phyloP scores from a whole-genome alignment of 2,797 vertebrate species.

The Tapirus indicus region DNA sequence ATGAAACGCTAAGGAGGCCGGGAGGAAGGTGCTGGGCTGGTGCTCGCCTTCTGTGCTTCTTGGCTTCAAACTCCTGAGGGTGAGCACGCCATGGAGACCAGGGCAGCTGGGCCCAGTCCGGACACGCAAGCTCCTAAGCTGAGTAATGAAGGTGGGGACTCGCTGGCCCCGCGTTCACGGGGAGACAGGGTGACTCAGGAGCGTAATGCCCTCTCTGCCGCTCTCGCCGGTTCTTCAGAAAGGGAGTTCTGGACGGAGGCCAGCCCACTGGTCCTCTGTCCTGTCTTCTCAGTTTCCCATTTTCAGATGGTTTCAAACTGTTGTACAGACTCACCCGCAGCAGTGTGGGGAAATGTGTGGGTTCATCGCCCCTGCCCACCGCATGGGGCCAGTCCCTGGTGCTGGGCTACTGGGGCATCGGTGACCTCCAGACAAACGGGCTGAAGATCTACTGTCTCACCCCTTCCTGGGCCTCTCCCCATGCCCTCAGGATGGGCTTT shows the following conservation, averaged over 20 bases:
- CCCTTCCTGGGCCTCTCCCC: background rate
- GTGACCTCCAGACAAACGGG: background rate
- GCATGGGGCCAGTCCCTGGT: background rate
- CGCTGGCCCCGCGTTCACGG: background rate
- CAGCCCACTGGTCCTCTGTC: constrained; percentile 57
- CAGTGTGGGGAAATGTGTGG: background rate
- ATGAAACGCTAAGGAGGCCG: background rate
- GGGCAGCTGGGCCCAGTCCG: constrained; percentile 64
- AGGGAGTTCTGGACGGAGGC: constrained; percentile 41
- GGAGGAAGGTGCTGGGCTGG: background rate
- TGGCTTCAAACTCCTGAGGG: constrained; percentile 31
- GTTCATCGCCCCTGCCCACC: constrained; percentile 58
- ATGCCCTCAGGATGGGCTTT: background rate
- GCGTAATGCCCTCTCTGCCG: background rate
- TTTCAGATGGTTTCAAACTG: constrained; percentile 53
- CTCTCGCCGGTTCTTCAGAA: constrained; percentile 24
- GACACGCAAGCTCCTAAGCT: constrained; percentile 51
- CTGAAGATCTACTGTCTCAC: background rate
- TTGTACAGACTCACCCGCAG: background rate
- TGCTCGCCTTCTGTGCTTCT: background rate
- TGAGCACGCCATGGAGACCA: constrained; percentile 64
- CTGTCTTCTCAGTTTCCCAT: constrained; percentile 59
- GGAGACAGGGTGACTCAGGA: background rate
- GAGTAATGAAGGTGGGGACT: background rate
- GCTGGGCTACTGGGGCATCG: fast-evolving